Base-by-base conservation (phyloP, 2,797 vertebrate species). In the Pachyuromys duprasi region DNA sequence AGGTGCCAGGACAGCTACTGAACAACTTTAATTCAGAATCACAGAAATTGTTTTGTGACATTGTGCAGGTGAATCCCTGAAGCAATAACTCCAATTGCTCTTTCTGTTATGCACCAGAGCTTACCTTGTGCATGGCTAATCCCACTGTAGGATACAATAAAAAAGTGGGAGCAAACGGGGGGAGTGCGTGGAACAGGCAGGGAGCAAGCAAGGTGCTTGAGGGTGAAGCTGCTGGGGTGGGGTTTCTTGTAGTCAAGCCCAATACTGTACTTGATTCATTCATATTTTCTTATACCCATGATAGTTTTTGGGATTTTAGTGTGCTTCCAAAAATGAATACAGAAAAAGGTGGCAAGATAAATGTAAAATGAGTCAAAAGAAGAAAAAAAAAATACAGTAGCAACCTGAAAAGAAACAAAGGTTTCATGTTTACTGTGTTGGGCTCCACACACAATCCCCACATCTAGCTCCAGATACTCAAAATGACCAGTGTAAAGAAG, bases 381-480 rank as follows among this genome's bases (percentile, higher is more conserved):
- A 39, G 8, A 39, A 36, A 86, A 22, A 55, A 72, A 45, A 17
- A 60, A 5, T 0, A 0, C 8, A 28, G 18, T 57, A 15, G 2
- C 4, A 42, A 31, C 7, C 0, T 3, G 36, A 63, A 69, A 13
- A 4, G 4, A 17, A 63, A 20, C 5, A 3, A 36, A 31, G 14
- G 20, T 2, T 11, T 8, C 65, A 26, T 39, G 76, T n/a, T n/a
- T 62, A 9, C 2, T 8, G 18, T 31, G 39, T n/a, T n/a, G 28
- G 17, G 11, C 18, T 72, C 55, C 0, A 2, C 0, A 5, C 1
- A 3, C 2, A 17, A 62, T n/a, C 24, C 36, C 5, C 28, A 31
- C 1, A 2, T 57, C 53, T 15, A 26, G 24, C 78, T 76, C 39
- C 18, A 55, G 18, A n/a, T 0, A 0, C 39, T 26, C 86, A n/a